Base-by-base conservation (phyloP, 2,888 invertebrate species). In the Drosophila kanekoi region DNA sequence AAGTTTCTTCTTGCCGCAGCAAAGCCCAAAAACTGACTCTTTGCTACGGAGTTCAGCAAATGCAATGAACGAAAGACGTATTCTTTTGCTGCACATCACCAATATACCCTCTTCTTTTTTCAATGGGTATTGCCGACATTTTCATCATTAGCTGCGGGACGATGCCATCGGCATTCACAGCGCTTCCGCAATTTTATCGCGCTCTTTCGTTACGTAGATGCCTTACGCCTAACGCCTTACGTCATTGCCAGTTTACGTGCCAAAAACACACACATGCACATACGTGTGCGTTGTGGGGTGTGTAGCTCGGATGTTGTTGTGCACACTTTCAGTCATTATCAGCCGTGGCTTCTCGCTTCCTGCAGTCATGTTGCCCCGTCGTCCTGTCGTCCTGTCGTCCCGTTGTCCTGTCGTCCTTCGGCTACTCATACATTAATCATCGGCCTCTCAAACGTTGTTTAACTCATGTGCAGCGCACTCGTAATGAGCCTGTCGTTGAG, bases 181-280 rank as follows among this genome's bases (percentile, higher is more conserved):
- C 70, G 68, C 87, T 90, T 88, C 89, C 87, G 89, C 77, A 79
- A 70, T 89, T 87, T 90, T 89, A 90, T 89, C 87, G 81, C 72
- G 66, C 60, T 37, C 35, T 47, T 58, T 59, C 72, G 58, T 66
- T 66, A 72, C 61, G 53, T 57, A 47, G 51, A 40, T 16, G 23
- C 16, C 32, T 52, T 68, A 57, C 69, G 48, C 32, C 43, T 66
- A 59, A 48, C 67, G 59, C 52, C 59, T 59, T 67, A 73, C 79
- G 79, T 78, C 74, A 63, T 63, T 67, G 62, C 44, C 62, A 70
- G 70, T 62, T 67, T 88, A 62, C 72, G 75, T 80, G 64, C 57
- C 68, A 60, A 57, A 48, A 48, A 53, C 44, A 71, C 48, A 38
- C 51, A 13, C 18, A 35, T 14, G 35, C 66, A 67, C 51, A 47